A percentile compares a stretch with the other conserved stretches of the same genome.
Conservation (phyloP, 1,140 invertebrate species). For the Ceratitis capitata region DNA sequence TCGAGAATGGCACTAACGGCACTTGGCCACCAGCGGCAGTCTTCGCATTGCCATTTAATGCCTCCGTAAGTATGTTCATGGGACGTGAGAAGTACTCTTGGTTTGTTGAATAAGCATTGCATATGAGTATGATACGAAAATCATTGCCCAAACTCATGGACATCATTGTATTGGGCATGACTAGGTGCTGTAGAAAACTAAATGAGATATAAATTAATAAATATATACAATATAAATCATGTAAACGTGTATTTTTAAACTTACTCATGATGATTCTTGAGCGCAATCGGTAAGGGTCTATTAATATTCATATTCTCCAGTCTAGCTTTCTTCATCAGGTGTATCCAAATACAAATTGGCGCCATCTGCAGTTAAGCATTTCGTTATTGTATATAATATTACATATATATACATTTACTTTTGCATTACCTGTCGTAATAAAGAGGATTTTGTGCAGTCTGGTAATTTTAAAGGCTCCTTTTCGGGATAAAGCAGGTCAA, state of each 20-base stretch:
- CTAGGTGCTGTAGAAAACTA: conserved; percentile 84
- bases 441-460: conserved; percentile 85
- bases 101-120: conserved; percentile 94
- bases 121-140: conserved; percentile 89
- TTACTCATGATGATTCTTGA: conserved; percentile 86
- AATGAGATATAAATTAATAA: conserved; percentile 38
- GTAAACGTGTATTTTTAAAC: conserved; percentile 51
- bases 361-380: conserved; percentile 74
- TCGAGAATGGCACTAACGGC: conserved; percentile 83
- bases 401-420: not conserved
- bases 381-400: not conserved
- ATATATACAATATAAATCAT: not conserved
- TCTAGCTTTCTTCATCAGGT: conserved; percentile 92
- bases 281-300: conserved; percentile 81
- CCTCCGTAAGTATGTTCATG: conserved; percentile 89
- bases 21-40: conserved; percentile 65
- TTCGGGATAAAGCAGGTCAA: conserved; percentile 93
- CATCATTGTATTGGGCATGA: conserved; percentile 75
- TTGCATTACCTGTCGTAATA: conserved; percentile 77
- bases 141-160: conserved; percentile 79
- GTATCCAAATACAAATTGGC: conserved; percentile 95
- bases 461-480: conserved; percentile 89
- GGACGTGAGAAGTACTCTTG: conserved; percentile 85
- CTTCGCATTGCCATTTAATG: conserved; percentile 83
- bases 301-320: conserved; percentile 81